Evolutionary conservation across 2,888 invertebrate genomes (phyloP).

Genomic region (Spodoptera exigua): DNA sequence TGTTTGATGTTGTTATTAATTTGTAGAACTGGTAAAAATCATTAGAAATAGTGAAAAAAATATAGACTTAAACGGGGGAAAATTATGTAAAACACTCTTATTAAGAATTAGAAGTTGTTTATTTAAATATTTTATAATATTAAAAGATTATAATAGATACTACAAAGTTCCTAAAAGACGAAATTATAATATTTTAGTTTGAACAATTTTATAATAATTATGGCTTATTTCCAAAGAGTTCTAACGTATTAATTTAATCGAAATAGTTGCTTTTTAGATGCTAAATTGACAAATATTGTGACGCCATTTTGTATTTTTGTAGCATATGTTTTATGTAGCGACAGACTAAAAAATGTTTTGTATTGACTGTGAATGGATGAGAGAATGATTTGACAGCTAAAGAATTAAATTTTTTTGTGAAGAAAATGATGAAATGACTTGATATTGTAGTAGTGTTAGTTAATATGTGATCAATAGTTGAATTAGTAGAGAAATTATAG

Average conservation of each 20-base stretch:
- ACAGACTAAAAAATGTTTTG: conserved; percentile 16
- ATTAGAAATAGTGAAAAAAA: conserved; percentile 39
- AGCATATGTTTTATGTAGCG: conserved; percentile 13
- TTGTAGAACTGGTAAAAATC: conserved; percentile 28
- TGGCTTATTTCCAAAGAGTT: conserved; percentile 54
- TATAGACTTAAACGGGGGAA: conserved; percentile 49
- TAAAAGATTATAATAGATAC: conserved; percentile 10
- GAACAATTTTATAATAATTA: conserved; percentile 29
- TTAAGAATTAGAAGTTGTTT: conserved; percentile 43
- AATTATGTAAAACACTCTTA: conserved; percentile 58
- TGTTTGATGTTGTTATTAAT: conserved; percentile 34
- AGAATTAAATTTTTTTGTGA: too few relatives aligned
- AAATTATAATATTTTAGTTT: conserved; percentile 19
- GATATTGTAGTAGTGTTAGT: conserved; percentile 42
- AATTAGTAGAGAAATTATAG: conserved; percentile 57
- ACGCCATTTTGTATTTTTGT: conserved; percentile 21
- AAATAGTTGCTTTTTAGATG: conserved; percentile 1
- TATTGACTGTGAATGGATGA: conserved; percentile 38
- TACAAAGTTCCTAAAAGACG: conserved; percentile 6
- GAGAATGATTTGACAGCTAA: neutral
- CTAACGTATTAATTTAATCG: conserved; percentile 26
- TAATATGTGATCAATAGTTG: conserved; percentile 46
- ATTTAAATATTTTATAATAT: conserved; percentile 41
- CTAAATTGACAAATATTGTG: neutral
- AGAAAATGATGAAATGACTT: conserved; percentile 18